A percentile compares a stretch with the other conserved stretches of the same genome.
These are phyloP conservation scores for Drosophila serrata DNA, from an alignment of 1,140 invertebrate genomes.

Conservation along the genomic window DNA sequence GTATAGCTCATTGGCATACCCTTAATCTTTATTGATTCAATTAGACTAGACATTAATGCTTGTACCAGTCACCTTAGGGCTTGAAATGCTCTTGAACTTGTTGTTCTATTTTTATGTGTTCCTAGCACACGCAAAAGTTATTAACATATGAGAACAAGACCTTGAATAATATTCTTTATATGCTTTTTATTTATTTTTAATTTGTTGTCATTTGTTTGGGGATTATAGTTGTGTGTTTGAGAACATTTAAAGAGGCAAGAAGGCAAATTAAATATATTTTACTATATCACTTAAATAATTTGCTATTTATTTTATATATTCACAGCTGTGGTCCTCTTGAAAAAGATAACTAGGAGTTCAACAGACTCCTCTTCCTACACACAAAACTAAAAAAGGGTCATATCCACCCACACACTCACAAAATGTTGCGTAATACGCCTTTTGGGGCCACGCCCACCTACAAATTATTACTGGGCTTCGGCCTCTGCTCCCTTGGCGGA, in stretches of 20 bases:
- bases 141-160: constrained; percentile 7
- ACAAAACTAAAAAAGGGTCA: not conserved
- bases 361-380: not conserved
- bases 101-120: constrained; percentile 32
- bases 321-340: not conserved
- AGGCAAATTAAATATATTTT: too few species aligned
- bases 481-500: constrained; percentile 78
- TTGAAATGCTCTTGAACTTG: constrained; percentile 29
- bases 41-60: constrained; percentile 16
- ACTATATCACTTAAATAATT: not conserved
- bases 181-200: constrained; percentile 27
- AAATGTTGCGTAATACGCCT: constrained; percentile 78
- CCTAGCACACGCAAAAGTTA: constrained; percentile 30
- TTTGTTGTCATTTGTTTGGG: constrained; percentile 10
- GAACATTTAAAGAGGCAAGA: too few species aligned
- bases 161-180: constrained; percentile 8
- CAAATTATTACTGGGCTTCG: constrained; percentile 82
- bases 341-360: not conserved
- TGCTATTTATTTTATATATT: not conserved
- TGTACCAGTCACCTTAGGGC: constrained; percentile 34
- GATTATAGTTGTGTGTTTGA: not conserved
- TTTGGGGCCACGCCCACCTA: constrained; percentile 72
- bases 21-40: constrained; percentile 29
- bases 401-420: constrained; percentile 10
- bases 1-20: not conserved